Percentiles rank a stretch among this genome's conserved stretches.
phyloP scores from a whole-genome alignment of 2,888 invertebrate genomes.

The Troides oblongomaculatus region DNA sequence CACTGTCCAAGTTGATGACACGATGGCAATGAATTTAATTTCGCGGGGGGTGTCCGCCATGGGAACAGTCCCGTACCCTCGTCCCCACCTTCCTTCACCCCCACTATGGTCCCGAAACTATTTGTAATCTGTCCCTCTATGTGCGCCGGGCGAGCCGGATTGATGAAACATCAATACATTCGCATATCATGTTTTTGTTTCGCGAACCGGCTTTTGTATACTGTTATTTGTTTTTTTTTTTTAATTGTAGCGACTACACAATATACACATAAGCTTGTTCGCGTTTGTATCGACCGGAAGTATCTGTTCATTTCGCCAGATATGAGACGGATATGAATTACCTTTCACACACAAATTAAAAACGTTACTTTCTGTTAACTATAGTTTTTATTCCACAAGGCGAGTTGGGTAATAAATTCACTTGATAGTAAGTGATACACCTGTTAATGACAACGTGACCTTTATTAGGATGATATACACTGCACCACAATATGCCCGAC shows the following conservation, averaged over 20 bases:
- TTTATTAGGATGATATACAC: no score
- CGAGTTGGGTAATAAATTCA: no score
- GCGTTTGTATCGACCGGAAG: not conserved
- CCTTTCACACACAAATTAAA: no score
- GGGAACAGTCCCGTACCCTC: constrained; percentile 49
- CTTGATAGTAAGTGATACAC: no score
- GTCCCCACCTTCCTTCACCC: constrained; percentile 26
- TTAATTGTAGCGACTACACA: not conserved
- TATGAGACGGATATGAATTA: not conserved
- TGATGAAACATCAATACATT: constrained; percentile 15
- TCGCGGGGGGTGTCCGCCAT: constrained; percentile 47
- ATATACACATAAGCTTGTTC: not conserved
- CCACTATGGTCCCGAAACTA: constrained; percentile 29
- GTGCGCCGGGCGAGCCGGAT: constrained; percentile 23
- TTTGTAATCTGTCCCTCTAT: constrained; percentile 39
- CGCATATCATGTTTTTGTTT: constrained; percentile 1
- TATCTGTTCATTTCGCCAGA: not conserved
- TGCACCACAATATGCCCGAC: no score
- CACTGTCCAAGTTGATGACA: constrained; percentile 50
- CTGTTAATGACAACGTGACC: no score
- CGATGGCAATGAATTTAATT: constrained; percentile 59
- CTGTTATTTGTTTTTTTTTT: constrained; percentile 1
- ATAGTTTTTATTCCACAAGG: no score
- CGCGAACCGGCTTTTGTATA: constrained; percentile 28
- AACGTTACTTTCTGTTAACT: no score